These are phyloP conservation scores for Thripadectes ignobilis DNA, from an alignment of 2,797 vertebrate genomes.

Conservation along the genomic window DNA sequence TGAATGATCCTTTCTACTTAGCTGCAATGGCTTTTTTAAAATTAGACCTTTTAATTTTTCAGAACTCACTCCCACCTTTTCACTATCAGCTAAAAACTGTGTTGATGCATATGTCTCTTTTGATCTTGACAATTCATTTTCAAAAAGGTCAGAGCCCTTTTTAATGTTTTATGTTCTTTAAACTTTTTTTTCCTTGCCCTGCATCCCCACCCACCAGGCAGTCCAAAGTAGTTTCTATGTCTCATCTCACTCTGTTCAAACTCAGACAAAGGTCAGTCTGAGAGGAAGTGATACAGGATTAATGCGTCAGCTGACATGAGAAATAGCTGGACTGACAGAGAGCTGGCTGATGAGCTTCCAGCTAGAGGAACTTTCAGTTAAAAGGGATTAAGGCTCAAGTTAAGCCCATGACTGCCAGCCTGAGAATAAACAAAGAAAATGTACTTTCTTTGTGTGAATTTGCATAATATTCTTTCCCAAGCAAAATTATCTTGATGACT, in stretches of 20 bases:
- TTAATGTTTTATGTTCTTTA: not conserved
- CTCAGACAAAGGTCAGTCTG: constrained; percentile 46
- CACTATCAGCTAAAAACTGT: not conserved
- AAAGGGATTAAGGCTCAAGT: constrained; percentile 45
- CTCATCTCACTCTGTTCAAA: constrained; percentile 9
- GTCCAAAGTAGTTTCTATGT: not conserved
- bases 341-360: constrained; percentile 35
- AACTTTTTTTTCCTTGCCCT: not conserved
- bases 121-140: not conserved
- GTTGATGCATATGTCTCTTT: not conserved
- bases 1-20: not conserved
- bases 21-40: not conserved
- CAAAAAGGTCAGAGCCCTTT: not conserved
- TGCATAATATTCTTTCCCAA: not conserved
- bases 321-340: constrained; percentile 43
- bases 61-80: not conserved
- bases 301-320: constrained; percentile 51
- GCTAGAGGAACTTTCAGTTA: constrained; percentile 46
- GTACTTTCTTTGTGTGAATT: not conserved
- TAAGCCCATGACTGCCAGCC: constrained; percentile 8
- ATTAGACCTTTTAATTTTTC: not conserved
- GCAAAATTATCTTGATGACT: not conserved
- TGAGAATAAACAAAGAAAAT: constrained; percentile 11
- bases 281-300: constrained; percentile 34
- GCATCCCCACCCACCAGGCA: not conserved